phyloP scores from a whole-genome alignment of 2,888 invertebrate genomes.

The Cerastis rubricosa region DNA sequence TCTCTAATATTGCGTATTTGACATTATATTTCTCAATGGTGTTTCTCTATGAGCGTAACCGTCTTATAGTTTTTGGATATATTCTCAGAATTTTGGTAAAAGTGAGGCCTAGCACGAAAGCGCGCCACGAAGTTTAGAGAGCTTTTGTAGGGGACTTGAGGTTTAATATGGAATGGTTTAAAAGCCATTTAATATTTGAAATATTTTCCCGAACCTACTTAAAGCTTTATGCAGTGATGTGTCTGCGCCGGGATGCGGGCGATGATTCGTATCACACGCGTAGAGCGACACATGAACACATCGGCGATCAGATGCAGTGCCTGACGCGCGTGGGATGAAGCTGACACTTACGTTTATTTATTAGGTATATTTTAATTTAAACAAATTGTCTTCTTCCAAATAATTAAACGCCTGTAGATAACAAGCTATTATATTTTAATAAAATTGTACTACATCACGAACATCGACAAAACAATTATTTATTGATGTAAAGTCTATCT shows the following conservation, averaged over 20 bases:
- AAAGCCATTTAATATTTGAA: conserved; percentile 59
- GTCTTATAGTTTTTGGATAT: conserved; percentile 13
- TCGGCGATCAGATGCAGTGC: conserved; percentile 46
- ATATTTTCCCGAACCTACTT: conserved; percentile 49
- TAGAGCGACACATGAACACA: conserved; percentile 49
- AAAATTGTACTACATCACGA: conserved; percentile 2
- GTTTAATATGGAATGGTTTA: background rate
- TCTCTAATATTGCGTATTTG: conserved; percentile 46
- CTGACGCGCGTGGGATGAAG: conserved; percentile 42
- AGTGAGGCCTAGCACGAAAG: background rate
- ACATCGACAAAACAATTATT: conserved; percentile 1
- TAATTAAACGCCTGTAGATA: conserved; percentile 34
- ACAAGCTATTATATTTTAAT: conserved; percentile 26
- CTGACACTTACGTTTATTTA: conserved; percentile 48
- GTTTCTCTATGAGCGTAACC: conserved; percentile 18
- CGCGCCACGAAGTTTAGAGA: background rate
- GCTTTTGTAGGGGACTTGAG: background rate
- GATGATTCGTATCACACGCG: conserved; percentile 64
- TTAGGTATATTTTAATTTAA: conserved; percentile 44
- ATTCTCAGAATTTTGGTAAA: conserved; percentile 9
- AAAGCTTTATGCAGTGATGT: conserved; percentile 47
- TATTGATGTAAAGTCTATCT: background rate
- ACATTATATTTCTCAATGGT: conserved; percentile 31
- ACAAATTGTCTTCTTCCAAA: conserved; percentile 42
- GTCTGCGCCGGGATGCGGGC: conserved; percentile 60